Base-by-base conservation (phyloP, 2,113 vertebrate species). In the Ageneiosus marmoratus region DNA sequence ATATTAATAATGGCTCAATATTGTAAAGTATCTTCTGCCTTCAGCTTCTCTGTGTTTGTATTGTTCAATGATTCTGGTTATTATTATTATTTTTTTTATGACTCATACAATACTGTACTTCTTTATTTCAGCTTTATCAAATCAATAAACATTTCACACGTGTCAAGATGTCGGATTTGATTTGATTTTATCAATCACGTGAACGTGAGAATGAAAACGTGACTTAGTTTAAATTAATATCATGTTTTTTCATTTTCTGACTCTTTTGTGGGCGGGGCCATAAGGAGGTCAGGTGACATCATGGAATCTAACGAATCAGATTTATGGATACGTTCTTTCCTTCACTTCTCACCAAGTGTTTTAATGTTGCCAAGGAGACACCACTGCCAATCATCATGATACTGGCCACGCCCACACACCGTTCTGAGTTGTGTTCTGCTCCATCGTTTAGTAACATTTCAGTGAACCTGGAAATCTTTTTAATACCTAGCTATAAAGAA, bases 101-200 rank as follows among this genome's bases (percentile, higher is more conserved):
- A 75, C 37, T 37, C 73, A 81, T 29, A 41, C 82, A 74, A 75
- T 92, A 91, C 89, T 87, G 88, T 92, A 90, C 91, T 91, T 91
- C 88, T 83, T 87, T 93, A 84, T 87, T 90, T 92, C 89, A 89
- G 88, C 88, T 91, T 92, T 91, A 92, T 90, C 82, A 91, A 91
- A 87, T 84, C 83, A 93, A 94, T 94, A 93, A 94, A 94, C 89
- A 90, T 92, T 91, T 92, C 86, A 82, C 74, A 89, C 62, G 58
- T 84, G 73, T 84, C 29, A 56, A 18, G 53, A 76, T 88, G 50
- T 76, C 80, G 27, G n/a, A 44, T 70, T n/a, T 70, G 12, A 24
- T 70, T 37, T 70, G 2, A 41, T 24, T 12, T 70, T 70, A 70
- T 10, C 1, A 18, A 41, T 13, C 20, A 20, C 60, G 16, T 2